phyloP scores from a whole-genome alignment of 2,113 vertebrate genomes.

The Sapayoa aenigma region DNA sequence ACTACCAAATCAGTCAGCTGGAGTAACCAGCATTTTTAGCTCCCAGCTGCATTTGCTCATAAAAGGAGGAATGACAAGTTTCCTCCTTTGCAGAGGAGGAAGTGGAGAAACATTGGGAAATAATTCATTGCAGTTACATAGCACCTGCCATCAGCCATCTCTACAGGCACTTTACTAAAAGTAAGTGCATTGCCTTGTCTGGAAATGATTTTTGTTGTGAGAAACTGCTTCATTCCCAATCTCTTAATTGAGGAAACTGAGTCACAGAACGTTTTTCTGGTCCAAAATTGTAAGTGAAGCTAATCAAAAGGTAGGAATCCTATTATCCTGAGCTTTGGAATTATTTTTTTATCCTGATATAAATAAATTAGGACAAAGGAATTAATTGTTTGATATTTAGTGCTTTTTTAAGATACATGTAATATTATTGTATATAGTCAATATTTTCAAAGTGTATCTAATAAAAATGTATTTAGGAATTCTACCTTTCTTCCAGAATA shows the following conservation, averaged over 20 bases:
- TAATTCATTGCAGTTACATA: background rate
- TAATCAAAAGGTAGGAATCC: background rate
- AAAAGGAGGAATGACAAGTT: slow-evolving; percentile 8
- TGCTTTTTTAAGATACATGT: background rate
- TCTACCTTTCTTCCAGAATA: background rate
- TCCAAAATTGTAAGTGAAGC: background rate
- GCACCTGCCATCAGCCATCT: background rate
- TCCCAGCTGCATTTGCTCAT: slow-evolving; percentile 34
- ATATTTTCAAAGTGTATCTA: background rate
- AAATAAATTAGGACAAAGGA: background rate
- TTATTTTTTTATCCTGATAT: background rate
- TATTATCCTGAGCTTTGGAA: background rate
- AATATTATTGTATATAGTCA: background rate
- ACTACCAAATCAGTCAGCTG: slow-evolving; percentile 14
- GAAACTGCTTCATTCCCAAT: background rate
- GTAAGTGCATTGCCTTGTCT: background rate
- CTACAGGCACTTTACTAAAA: background rate
- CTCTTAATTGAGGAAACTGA: background rate
- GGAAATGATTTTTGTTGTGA: background rate
- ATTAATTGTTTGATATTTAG: background rate
- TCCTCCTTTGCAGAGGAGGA: background rate
- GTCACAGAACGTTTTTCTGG: background rate
- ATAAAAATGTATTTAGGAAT: background rate
- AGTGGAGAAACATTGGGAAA: background rate
- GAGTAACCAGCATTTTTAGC: background rate